phyloP scores from a whole-genome alignment of 2,113 vertebrate genomes.

The Muscicapa adusta region DNA sequence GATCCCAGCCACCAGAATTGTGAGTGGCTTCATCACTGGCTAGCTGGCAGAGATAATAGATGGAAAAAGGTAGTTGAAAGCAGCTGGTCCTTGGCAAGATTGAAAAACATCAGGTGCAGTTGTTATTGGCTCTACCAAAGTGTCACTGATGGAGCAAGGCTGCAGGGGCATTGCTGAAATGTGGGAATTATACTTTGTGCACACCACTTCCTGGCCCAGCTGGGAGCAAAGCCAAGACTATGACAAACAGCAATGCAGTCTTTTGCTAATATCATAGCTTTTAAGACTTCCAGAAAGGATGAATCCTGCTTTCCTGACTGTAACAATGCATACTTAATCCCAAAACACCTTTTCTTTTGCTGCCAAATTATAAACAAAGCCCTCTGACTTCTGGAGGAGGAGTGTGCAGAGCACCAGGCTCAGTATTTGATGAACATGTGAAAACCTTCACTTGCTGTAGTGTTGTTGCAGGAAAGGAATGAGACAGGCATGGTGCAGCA shows the following conservation, averaged over 20 bases:
- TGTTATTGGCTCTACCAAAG: neutral
- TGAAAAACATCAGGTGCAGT: neutral
- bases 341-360: neutral
- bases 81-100: neutral
- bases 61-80: neutral
- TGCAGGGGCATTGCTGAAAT: neutral
- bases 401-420: neutral
- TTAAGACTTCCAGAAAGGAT: neutral
- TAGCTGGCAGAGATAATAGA: neutral
- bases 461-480: neutral
- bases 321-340: neutral
- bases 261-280: neutral
- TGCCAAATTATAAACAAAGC: neutral
- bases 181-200: neutral
- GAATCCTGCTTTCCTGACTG: neutral
- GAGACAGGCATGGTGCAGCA: accelerated
- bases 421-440: accelerated
- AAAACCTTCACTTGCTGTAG: accelerated
- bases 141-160: neutral
- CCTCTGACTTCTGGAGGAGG: neutral
- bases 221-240: neutral
- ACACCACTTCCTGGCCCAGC: neutral
- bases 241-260: neutral
- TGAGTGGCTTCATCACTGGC: neutral
- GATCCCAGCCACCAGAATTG: neutral